phyloP scores from a whole-genome alignment of 2,888 invertebrate genomes.

The Andricus curvator region DNA sequence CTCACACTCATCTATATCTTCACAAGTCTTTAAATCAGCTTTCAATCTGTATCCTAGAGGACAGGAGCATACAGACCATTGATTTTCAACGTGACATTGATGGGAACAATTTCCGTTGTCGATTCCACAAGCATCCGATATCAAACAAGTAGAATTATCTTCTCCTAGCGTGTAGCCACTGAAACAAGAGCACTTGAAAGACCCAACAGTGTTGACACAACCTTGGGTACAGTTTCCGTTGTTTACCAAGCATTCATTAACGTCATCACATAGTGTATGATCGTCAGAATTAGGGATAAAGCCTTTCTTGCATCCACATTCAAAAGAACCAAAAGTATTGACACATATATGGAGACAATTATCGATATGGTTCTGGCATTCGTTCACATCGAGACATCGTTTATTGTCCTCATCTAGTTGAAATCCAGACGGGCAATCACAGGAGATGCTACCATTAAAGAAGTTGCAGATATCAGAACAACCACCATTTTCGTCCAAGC shows the following conservation, averaged over 20 bases:
- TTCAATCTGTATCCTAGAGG: slow-evolving; percentile 78
- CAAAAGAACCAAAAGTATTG: slow-evolving; percentile 78
- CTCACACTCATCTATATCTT: slow-evolving; percentile 75
- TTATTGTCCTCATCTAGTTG: slow-evolving; percentile 75
- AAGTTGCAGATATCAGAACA: slow-evolving; percentile 79
- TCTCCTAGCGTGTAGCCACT: slow-evolving; percentile 69
- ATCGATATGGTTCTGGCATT: slow-evolving; percentile 71
- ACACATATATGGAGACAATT: slow-evolving; percentile 78
- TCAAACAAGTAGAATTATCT: slow-evolving; percentile 65
- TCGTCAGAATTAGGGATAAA: slow-evolving; percentile 74
- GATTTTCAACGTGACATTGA: slow-evolving; percentile 78
- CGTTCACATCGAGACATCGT: slow-evolving; percentile 76
- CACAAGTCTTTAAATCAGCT: slow-evolving; percentile 69
- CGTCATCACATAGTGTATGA: slow-evolving; percentile 74
- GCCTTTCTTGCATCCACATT: slow-evolving; percentile 80
- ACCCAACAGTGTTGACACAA: slow-evolving; percentile 77
- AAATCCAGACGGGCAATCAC: slow-evolving; percentile 81
- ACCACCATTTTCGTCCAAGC: slow-evolving; percentile 76
- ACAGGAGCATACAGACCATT: slow-evolving; percentile 79
- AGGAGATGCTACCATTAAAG: slow-evolving; percentile 69
- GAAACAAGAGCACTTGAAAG: slow-evolving; percentile 79
- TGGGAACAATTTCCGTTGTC: slow-evolving; percentile 78
- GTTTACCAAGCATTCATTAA: slow-evolving; percentile 78
- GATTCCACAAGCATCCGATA: slow-evolving; percentile 68
- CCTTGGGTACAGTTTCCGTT: slow-evolving; percentile 81